phyloP scores from a whole-genome alignment of 2,113 vertebrate genomes.

The Fregata magnificens region DNA sequence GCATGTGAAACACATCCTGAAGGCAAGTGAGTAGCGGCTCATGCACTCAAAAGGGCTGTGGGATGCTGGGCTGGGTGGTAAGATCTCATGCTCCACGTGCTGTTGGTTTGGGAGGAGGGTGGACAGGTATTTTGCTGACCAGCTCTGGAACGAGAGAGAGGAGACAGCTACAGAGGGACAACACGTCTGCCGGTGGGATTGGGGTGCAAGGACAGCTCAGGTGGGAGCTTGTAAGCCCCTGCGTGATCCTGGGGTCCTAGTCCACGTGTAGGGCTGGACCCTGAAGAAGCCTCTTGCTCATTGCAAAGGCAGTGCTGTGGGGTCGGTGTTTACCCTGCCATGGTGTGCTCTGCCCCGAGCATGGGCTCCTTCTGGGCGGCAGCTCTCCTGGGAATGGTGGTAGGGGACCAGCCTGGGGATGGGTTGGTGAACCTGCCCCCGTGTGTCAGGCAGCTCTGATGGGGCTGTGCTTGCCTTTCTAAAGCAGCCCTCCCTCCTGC shows the following conservation, averaged over 20 bases:
- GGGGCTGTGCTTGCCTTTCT: background rate
- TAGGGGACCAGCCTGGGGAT: background rate
- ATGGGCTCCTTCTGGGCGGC: background rate
- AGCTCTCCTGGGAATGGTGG: background rate
- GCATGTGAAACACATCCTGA: background rate
- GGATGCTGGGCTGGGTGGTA: background rate
- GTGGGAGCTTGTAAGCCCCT: background rate
- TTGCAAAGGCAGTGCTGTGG: background rate
- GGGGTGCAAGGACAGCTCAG: background rate
- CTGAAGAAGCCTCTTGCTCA: background rate
- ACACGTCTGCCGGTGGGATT: fast-evolving
- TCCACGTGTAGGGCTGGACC: fast-evolving
- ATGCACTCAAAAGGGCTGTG: background rate
- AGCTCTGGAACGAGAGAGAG: background rate
- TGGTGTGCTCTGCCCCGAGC: background rate
- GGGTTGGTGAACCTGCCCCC: background rate
- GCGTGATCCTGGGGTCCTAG: background rate
- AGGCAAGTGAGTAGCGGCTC: background rate
- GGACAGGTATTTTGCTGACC: background rate
- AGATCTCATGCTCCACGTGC: background rate
- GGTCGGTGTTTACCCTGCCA: background rate
- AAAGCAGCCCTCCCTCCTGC: background rate
- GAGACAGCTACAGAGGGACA: background rate
- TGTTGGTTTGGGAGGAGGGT: background rate
- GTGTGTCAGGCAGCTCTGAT: fast-evolving